Base-by-base conservation (phyloP, 2,113 vertebrate species). In the Atrichornis clamosus region DNA sequence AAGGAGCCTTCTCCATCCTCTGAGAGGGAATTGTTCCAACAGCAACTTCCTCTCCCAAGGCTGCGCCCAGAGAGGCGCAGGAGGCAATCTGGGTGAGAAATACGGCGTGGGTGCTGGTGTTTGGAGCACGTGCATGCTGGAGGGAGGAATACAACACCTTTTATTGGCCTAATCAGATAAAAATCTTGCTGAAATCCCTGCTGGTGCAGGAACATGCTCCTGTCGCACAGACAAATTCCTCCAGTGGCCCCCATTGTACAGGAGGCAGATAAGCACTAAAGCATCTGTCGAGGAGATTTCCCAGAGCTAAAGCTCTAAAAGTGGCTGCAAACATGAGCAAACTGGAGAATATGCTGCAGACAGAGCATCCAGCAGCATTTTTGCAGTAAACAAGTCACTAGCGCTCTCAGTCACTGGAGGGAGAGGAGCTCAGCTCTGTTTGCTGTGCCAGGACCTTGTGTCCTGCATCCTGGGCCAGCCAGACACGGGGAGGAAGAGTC, bases 51-150 rank as follows among this genome's bases (percentile, higher is more conserved):
- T 72, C 76, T 47, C 26, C 56, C 47, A 19, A 23, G 50, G 67
- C 63, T 62, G 11, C 10, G 1, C 3, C 84, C 56, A 15, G 27
- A 56, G 39, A n/a, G 37, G 9, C 58, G 30, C 0, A 2, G 68
- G 50, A 30, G 21, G 39, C 1, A 12, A 33, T 2, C 2, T 11
- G 58, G 32, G 41, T 30, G 78, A 85, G 65, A 58, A 76, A 23
- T 2, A 7, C 39, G 49, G 39, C 5, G 35, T 15, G 37, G 47
- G 39, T 35, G 74, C 27, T 24, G 90, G 47, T 37, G 75, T 12
- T 16, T 53, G 68, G 41, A 62, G 69, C 63, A 56, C 0, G 1
- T 19, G 41, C 10, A 0, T 3, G 39, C 21, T 16, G 6, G 30
- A 90, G 63, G 59, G 75, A 67, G 19, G 33, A 77, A 92, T 47